Base-by-base conservation (phyloP, 2,797 vertebrate species). In the Notolabrus celidotus region DNA sequence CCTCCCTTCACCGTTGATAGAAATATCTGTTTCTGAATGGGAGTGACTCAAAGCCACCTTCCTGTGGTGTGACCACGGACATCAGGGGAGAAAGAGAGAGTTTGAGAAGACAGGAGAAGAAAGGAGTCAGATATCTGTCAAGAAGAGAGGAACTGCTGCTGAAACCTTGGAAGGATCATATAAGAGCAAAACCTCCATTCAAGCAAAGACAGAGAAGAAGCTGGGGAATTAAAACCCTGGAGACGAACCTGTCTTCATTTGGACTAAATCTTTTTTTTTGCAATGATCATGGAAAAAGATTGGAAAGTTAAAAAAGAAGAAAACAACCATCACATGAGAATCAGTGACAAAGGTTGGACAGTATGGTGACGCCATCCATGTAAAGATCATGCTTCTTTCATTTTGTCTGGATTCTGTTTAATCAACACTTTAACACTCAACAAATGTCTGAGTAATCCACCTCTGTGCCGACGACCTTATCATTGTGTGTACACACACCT, bases 1-100 rank as follows among this genome's bases (percentile, higher is more conserved):
- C 81, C 77, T 72, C 75, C 67, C 57, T 27, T 72, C 58, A 63
- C 10, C 15, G 8, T 38, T 62, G 73, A 82, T 50, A 53, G 54
- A 42, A 56, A 54, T 38, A 66, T 49, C 82, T 75, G 45, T 66
- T 68, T 50, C 42, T 51, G 54, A 66, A 87, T 74, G 85, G 71
- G 74, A 70, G 63, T 60, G 71, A 79, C 74, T 63, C 10, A 29
- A 67, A 74, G 41, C 43, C 53, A 36, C 27, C 7, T 22, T 20
- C 47, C 25, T 45, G 27, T 33, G 22, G 23, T 61, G 62, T 82
- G 86, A 71, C 78, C 27, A 23, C 4, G 10, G 69, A 63, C 47
- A 31, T 56, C 61, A 51, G 53, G 45, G 60, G 58, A 63, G 71
- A 65, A 33, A 38, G 15, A 63, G n/a, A 72, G 23, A 63, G 56